Conservation (phyloP, 2,888 invertebrate species). For the Machimus atricapillus region DNA sequence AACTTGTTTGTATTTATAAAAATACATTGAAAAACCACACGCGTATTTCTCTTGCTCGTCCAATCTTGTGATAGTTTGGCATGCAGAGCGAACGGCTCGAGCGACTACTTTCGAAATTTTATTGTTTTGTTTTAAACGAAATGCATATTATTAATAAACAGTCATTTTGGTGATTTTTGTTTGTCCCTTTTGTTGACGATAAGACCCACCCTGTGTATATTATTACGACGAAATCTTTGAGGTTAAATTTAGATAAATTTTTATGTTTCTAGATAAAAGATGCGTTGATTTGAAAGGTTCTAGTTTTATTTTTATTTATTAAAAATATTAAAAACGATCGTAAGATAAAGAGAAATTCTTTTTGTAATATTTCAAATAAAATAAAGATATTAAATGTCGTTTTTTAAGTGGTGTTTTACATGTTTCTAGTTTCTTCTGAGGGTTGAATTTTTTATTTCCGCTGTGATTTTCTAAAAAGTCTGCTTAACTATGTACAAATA, state of each 20-base stretch:
- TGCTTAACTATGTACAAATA: background rate
- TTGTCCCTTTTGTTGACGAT: background rate
- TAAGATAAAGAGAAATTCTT: conserved; percentile 31
- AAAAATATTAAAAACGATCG: conserved; percentile 24
- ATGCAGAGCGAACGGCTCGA: background rate
- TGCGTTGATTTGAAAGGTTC: conserved; percentile 14
- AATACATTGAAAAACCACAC: background rate
- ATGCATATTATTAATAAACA: background rate
- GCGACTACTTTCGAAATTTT: background rate
- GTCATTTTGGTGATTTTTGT: background rate
- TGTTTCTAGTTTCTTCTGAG: background rate
- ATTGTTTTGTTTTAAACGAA: background rate
- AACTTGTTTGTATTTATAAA: conserved; percentile 4
- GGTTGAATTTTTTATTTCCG: background rate
- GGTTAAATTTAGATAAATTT: conserved; percentile 18
- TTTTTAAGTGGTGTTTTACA: conserved; percentile 6
- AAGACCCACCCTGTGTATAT: conserved; percentile 12
- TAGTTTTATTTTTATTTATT: conserved; percentile 34
- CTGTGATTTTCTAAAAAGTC: background rate
- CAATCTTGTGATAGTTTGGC: background rate
- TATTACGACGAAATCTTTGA: background rate
- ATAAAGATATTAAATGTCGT: conserved; percentile 41
- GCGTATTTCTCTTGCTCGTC: background rate
- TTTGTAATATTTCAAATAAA: conserved; percentile 38
- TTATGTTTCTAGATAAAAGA: conserved; percentile 19